Conservation (phyloP, 2,797 vertebrate genomes). For the Saxicola maurus region DNA sequence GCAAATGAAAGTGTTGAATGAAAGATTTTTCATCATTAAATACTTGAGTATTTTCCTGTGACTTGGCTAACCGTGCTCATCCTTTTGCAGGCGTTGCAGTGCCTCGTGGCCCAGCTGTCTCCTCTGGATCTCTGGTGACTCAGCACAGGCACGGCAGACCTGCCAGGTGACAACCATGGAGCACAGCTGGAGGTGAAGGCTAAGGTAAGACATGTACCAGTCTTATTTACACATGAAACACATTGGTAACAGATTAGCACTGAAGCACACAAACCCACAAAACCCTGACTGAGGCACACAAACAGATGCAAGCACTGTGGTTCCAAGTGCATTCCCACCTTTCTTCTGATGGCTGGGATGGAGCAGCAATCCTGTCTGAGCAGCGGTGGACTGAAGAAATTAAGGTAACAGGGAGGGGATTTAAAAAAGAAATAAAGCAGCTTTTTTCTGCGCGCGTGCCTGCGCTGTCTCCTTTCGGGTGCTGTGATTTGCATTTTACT, state of each 20-base stretch:
- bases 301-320: background rate
- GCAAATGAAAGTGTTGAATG: background rate
- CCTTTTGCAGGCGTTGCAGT: background rate
- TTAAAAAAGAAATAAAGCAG: background rate
- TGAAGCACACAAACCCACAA: background rate
- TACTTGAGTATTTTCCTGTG: background rate
- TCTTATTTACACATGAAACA: background rate
- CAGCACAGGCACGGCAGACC: fast-evolving
- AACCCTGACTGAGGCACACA: background rate
- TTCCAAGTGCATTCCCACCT: fast-evolving
- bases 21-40: fast-evolving
- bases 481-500: background rate
- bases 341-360: background rate
- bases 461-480: background rate
- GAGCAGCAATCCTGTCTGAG: background rate
- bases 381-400: background rate
- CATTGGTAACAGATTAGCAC: background rate
- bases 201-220: background rate
- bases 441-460: fast-evolving
- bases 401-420: background rate
- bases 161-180: fast-evolving
- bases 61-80: background rate
- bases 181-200: background rate
- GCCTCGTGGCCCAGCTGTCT: fast-evolving
- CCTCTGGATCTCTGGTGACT: background rate